Percentiles rank a stretch among this genome's conserved stretches.
Conservation (phyloP, 2,113 vertebrate species). For the Paramormyrops kingsleyae region DNA sequence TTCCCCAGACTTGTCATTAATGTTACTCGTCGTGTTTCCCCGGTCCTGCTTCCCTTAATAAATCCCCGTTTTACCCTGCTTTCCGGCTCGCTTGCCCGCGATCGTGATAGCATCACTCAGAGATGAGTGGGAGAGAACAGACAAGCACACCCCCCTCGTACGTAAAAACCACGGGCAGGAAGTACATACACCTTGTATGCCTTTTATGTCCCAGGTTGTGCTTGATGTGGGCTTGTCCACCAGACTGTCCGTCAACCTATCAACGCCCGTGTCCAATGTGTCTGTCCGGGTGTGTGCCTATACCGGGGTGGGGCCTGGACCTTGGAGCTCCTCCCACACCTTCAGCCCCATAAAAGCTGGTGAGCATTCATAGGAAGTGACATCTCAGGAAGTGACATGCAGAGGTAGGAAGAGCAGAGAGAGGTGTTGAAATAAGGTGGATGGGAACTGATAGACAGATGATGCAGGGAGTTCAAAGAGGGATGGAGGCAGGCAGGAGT, state of each 20-base stretch:
- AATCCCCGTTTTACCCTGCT: too few species aligned
- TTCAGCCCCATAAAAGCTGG: slow-evolving; percentile 50
- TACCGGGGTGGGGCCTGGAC: slow-evolving; percentile 71
- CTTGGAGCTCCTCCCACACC: slow-evolving; percentile 67
- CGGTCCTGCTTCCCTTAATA: too few species aligned
- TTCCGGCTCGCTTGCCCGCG: too few species aligned
- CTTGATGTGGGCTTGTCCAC: slow-evolving; percentile 61
- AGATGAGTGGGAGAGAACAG: neutral
- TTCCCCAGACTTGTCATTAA: too few species aligned
- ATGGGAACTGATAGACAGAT: neutral
- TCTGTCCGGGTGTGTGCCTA: slow-evolving; percentile 71
- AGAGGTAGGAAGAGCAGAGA: neutral
- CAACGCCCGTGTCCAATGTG: slow-evolving; percentile 61
- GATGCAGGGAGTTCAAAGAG: neutral
- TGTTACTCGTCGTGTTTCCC: too few species aligned
- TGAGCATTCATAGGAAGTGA: slow-evolving; percentile 27
- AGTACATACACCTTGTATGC: neutral
- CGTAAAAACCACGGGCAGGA: neutral
- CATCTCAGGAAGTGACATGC: neutral
- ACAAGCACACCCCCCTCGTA: neutral
- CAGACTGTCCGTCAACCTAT: slow-evolving; percentile 65
- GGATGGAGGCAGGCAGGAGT: neutral
- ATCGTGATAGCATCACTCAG: too few species aligned
- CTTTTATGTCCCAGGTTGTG: slow-evolving; percentile 50
- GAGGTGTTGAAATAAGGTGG: neutral